A percentile compares a stretch with the other conserved stretches of the same genome.
Conservation (phyloP, 30 jellyfish, hydroid and myxozoan genomes). For the Hydractinia symbiolongicarpus region DNA sequence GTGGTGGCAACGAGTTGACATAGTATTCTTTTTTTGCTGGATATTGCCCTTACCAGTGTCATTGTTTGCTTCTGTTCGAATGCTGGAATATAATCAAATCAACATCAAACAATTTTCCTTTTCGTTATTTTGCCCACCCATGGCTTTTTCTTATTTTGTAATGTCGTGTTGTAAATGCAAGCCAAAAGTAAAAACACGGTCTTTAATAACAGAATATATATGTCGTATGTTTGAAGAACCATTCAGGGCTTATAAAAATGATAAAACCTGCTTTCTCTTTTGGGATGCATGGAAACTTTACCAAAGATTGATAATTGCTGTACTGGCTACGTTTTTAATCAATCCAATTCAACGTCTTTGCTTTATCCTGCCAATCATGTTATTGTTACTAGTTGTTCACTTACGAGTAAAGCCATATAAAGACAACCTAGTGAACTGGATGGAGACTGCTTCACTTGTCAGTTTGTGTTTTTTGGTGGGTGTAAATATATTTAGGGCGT, state of each 20-base stretch:
- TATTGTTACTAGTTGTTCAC: background rate
- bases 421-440: background rate
- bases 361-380: background rate
- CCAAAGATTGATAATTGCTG: background rate
- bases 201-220: background rate
- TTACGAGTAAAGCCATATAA: background rate
- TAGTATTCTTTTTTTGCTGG: background rate
- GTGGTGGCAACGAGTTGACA: background rate
- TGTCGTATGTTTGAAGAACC: background rate
- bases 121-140: background rate
- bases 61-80: background rate
- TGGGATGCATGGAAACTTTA: slow-evolving; percentile 9
- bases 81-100: background rate
- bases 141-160: background rate
- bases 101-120: background rate
- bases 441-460: background rate
- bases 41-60: background rate
- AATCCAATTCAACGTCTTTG: background rate
- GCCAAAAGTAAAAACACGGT: background rate
- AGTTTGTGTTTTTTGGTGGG: background rate
- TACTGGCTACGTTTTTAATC: background rate
- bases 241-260: background rate
- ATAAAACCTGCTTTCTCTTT: background rate
- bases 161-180: background rate
- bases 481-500: slow-evolving; percentile 5